Evolutionary conservation across 2,797 vertebrate genomes (phyloP).

Genomic region (Rhinella marina): DNA sequence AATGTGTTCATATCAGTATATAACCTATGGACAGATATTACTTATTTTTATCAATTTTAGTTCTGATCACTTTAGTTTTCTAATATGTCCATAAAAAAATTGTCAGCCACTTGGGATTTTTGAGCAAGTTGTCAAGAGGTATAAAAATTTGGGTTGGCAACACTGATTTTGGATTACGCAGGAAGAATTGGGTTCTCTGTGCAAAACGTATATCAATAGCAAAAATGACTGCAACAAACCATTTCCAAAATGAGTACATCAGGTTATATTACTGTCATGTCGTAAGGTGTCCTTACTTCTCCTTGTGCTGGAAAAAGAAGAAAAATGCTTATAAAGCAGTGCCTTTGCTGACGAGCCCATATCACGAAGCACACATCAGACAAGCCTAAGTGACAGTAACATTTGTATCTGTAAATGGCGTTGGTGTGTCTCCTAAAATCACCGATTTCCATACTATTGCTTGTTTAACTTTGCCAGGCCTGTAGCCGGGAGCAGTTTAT

Average conservation of each 20-base stretch:
- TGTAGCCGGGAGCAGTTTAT: slow-evolving; percentile 47
- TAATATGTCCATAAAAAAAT: no score
- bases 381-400: slow-evolving; percentile 6
- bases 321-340: neutral
- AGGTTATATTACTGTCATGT: neutral
- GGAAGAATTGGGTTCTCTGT: neutral
- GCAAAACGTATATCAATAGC: neutral
- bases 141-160: no score
- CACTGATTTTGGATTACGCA: no score
- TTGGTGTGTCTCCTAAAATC: slow-evolving; percentile 53
- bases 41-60: no score
- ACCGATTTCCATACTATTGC: slow-evolving; percentile 55
- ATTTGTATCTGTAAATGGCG: slow-evolving; percentile 25
- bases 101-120: no score
- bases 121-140: no score
- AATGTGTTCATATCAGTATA: no score
- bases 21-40: no score
- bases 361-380: neutral
- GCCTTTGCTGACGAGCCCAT: neutral
- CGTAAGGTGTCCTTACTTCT: neutral
- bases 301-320: neutral
- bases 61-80: no score
- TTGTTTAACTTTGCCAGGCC: slow-evolving; percentile 57
- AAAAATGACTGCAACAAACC: neutral
- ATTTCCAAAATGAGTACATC: neutral